phyloP scores from a whole-genome alignment of 2,888 invertebrate species.

The Keiferia lycopersicella region DNA sequence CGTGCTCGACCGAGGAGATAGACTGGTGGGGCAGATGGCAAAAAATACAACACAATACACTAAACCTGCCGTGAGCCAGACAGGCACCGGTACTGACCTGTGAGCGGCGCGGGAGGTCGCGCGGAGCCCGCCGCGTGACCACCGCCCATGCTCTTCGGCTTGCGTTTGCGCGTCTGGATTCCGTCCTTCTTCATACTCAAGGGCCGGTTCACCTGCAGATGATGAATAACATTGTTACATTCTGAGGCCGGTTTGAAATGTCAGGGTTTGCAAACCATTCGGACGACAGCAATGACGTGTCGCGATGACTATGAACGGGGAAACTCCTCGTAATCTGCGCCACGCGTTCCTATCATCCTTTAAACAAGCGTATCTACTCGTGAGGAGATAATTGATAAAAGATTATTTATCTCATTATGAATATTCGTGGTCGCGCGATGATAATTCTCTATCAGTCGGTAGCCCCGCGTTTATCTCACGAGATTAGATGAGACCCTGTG shows the following conservation, averaged over 20 bases:
- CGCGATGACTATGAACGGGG: constrained; percentile 49
- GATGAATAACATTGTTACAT: constrained; percentile 13
- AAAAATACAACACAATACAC: neutral
- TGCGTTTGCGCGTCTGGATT: constrained; percentile 97
- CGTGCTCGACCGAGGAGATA: neutral
- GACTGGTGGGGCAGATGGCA: constrained; percentile 16
- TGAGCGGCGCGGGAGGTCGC: constrained; percentile 52
- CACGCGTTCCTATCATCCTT: constrained; percentile 73
- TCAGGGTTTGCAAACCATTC: constrained; percentile 28
- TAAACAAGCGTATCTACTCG: constrained; percentile 77
- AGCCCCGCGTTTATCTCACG: constrained; percentile 79
- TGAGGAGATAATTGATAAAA: constrained; percentile 80
- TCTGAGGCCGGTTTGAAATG: constrained; percentile 24
- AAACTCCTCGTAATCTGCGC: constrained; percentile 70
- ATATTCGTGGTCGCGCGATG: constrained; percentile 75
- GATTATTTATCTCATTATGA: constrained; percentile 82
- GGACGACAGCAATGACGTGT: constrained; percentile 27
- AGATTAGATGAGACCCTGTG: constrained; percentile 81
- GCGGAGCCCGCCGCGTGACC: constrained; percentile 56
- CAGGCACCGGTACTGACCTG: constrained; percentile 56
- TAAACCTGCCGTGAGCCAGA: neutral
- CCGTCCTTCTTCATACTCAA: constrained; percentile 99
- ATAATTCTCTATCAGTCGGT: constrained; percentile 81
- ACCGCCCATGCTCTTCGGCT: constrained; percentile 86
- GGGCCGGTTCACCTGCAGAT: constrained; percentile 92